Conservation (phyloP, 1,140 invertebrate genomes). For the Drosophila lacertosa region DNA sequence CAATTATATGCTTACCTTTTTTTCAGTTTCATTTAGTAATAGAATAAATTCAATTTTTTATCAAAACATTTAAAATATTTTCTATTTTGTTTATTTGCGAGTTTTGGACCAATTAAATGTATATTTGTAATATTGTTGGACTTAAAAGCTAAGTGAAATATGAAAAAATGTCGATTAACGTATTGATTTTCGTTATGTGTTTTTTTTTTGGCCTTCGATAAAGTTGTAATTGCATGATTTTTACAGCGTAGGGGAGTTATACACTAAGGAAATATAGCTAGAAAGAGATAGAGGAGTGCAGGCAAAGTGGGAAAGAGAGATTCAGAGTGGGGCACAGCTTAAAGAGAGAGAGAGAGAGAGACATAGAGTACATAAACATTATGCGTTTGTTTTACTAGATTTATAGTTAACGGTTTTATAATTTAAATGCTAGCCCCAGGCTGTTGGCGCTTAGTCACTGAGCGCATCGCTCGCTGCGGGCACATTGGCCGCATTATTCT, state of each 20-base stretch:
- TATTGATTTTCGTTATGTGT: background rate
- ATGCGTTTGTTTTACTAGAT: background rate
- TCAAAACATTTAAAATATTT: background rate
- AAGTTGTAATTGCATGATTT: conserved; percentile 8
- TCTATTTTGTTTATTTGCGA: conserved; percentile 6
- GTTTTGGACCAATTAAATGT: conserved; percentile 12
- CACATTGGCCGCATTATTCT: conserved; percentile 57
- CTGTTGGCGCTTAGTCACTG: conserved; percentile 26
- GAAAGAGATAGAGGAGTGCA: background rate
- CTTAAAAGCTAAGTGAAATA: conserved; percentile 22
- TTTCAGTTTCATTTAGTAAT: too few species aligned
- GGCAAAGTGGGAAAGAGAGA: background rate
- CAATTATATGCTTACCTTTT: too few species aligned
- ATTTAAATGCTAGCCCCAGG: conserved; percentile 4
- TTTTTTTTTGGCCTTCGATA: conserved; percentile 8
- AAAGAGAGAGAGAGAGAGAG: background rate
- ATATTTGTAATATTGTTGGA: conserved; percentile 3
- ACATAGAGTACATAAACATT: background rate
- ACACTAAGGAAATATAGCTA: conserved; percentile 29
- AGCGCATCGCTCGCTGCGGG: conserved; percentile 1
- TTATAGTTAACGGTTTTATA: conserved; percentile 3
- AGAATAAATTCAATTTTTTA: too few species aligned
- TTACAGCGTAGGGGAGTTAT: conserved; percentile 15
- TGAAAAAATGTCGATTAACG: background rate
- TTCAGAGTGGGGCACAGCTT: background rate